Evolutionary conservation across 2,797 vertebrate genomes (phyloP).

Genomic region (Triplophysa bombifrons): DNA sequence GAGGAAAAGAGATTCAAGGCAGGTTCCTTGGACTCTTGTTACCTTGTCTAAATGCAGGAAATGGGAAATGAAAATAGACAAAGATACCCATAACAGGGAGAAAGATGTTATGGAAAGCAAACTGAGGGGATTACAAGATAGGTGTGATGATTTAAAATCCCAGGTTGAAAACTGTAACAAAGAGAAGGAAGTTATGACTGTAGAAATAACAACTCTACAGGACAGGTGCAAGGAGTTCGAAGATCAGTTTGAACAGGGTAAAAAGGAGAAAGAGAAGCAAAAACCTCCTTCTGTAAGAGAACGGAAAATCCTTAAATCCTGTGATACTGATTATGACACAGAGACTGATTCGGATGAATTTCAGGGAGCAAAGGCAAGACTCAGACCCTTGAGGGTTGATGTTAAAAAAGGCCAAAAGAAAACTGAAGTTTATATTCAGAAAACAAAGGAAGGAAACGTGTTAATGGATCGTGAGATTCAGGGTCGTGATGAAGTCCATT

Average conservation of each 20-base stretch:
- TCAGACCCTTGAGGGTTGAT: neutral
- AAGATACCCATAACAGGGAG: neutral
- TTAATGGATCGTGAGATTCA: neutral
- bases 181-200: neutral
- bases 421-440: neutral
- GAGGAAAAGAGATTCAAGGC: too few relatives aligned
- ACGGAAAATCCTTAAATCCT: neutral
- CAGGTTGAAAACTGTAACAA: neutral
- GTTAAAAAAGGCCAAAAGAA: neutral
- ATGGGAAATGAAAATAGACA: neutral
- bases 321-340: neutral
- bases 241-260: neutral
- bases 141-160: neutral
- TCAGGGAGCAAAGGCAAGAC: neutral
- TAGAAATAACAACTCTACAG: neutral
- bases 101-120: neutral
- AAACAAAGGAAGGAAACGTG: neutral
- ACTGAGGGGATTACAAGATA: neutral
- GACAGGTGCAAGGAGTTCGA: neutral
- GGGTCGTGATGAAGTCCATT: neutral
- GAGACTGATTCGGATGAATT: neutral
- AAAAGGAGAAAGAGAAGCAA: too few relatives aligned
- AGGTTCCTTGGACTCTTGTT: too few relatives aligned
- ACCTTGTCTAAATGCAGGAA: too few relatives aligned
- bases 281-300: neutral